Percentiles rank a stretch among this genome's conserved stretches.
phyloP scores from a whole-genome alignment of 2,113 vertebrate genomes.

The Cinclus cinclus region DNA sequence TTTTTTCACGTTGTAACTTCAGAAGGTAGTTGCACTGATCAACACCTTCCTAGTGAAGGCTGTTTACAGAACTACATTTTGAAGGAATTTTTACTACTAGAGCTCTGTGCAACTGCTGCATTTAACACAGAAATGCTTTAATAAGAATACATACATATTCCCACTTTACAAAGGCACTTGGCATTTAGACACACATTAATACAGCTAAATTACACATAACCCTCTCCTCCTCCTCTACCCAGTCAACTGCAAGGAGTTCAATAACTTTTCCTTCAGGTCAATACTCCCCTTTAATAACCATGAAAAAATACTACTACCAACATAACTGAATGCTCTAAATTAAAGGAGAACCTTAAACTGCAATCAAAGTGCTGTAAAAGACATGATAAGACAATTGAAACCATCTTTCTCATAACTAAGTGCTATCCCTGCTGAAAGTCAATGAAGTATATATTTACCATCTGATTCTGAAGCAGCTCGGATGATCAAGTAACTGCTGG shows the following conservation, averaged over 20 bases:
- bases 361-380: neutral
- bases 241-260: neutral
- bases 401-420: neutral
- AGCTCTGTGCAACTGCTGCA: neutral
- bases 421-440: neutral
- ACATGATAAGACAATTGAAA: neutral
- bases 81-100: neutral
- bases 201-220: neutral
- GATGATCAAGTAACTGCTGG: constrained; percentile 98
- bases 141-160: neutral
- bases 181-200: neutral
- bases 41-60: neutral
- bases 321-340: neutral
- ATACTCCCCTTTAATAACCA: neutral
- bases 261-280: neutral
- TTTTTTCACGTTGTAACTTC: neutral
- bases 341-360: neutral
- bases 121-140: neutral
- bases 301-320: neutral
- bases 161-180: neutral
- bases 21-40: neutral
- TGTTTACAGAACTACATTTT: neutral
- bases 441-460: constrained; percentile 76
- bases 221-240: neutral
- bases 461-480: constrained; percentile 96